A percentile compares a stretch with the other conserved stretches of the same genome.
Evolutionary conservation across 2,797 vertebrate genomes (phyloP).

Genomic region (Lophius americanus): DNA sequence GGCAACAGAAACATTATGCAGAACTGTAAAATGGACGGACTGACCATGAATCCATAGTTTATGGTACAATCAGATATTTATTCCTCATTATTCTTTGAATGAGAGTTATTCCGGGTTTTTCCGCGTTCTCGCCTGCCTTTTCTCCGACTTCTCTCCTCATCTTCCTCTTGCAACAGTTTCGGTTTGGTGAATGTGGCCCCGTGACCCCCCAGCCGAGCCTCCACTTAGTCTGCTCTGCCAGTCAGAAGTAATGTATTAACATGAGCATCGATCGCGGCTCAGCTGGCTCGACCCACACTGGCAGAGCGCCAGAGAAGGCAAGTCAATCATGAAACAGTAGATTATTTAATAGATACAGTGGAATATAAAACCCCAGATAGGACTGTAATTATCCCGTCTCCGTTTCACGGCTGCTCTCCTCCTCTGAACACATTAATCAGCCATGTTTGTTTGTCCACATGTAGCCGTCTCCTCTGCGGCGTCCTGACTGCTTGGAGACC

Average conservation of each 20-base stretch:
- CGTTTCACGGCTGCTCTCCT: background rate
- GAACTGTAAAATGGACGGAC: too few species aligned
- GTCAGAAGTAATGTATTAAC: slow-evolving; percentile 33
- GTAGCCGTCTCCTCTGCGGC: background rate
- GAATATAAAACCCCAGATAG: slow-evolving; percentile 35
- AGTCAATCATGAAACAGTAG: slow-evolving; percentile 28
- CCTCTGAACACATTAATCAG: slow-evolving; percentile 17
- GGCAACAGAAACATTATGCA: too few species aligned
- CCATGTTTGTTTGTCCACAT: slow-evolving; percentile 20
- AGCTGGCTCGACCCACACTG: background rate
- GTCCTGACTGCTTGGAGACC: slow-evolving; percentile 7
- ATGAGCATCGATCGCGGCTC: slow-evolving; percentile 35
- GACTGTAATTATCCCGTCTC: slow-evolving; percentile 30
- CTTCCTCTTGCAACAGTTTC: too few species aligned
- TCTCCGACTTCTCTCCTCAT: too few species aligned
- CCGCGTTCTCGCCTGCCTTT: too few species aligned
- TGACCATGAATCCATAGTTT: too few species aligned
- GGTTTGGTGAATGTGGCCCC: too few species aligned
- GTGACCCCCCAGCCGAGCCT: background rate
- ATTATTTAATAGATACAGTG: slow-evolving; percentile 31
- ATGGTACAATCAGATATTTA: too few species aligned
- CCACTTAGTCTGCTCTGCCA: slow-evolving; percentile 8
- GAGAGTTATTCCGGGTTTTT: too few species aligned
- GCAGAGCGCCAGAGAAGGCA: slow-evolving; percentile 15
- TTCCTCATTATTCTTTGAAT: too few species aligned